phyloP scores from a whole-genome alignment of 2,797 vertebrate species.

The Helarctos malayanus region DNA sequence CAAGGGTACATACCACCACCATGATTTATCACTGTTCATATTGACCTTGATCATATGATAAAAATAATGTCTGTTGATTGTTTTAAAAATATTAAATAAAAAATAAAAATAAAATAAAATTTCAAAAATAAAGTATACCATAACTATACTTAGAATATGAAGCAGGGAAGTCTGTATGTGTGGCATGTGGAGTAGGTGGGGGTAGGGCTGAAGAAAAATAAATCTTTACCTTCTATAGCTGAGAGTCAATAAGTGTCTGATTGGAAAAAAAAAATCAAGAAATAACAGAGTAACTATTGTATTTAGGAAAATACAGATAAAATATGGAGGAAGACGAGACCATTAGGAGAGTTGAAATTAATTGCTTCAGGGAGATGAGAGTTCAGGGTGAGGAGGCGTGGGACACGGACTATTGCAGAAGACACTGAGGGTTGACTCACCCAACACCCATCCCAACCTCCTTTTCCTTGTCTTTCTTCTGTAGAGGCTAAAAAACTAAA shows the following conservation, averaged over 20 bases:
- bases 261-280: not conserved
- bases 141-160: not conserved
- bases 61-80: not conserved
- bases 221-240: not conserved
- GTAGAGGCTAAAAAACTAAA: conserved; percentile 5
- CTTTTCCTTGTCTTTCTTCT: not conserved
- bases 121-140: not conserved
- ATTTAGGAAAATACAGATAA: not conserved
- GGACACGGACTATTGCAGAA: not conserved
- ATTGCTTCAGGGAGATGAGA: not conserved
- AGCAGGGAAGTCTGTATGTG: not conserved
- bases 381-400: not conserved
- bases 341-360: not conserved
- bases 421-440: not conserved
- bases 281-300: not conserved
- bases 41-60: not conserved
- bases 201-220: not conserved
- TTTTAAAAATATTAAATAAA: conserved; percentile 20
- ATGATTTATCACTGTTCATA: not conserved
- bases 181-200: not conserved
- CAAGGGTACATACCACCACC: not conserved
- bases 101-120: not conserved
- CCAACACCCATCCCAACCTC: not conserved
- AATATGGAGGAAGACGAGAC: not conserved
- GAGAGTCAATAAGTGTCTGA: not conserved